Conservation (phyloP, 2,888 invertebrate species). For the Drosophila tanythrix region DNA sequence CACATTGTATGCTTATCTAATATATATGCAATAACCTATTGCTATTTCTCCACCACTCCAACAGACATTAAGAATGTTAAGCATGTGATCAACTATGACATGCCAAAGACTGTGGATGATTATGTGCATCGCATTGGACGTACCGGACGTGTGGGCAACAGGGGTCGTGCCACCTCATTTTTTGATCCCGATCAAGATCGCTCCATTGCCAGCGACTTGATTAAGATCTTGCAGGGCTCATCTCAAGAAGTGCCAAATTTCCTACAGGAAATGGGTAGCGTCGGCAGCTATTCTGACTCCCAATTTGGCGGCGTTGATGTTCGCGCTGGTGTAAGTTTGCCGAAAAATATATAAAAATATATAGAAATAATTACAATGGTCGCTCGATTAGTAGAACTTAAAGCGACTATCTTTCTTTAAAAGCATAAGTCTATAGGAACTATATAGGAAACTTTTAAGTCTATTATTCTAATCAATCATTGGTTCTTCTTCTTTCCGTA, state of each 20-base stretch:
- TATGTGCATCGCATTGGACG: slow-evolving; percentile 98
- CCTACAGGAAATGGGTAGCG: slow-evolving; percentile 86
- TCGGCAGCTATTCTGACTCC: slow-evolving; percentile 73
- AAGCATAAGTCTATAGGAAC: too few relatives aligned
- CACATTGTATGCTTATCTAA: neutral
- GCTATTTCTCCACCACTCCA: slow-evolving; percentile 36
- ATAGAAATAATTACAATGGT: neutral
- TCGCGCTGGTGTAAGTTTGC: slow-evolving; percentile 67
- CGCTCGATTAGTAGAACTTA: neutral
- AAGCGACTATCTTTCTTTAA: neutral
- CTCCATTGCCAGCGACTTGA: slow-evolving; percentile 88
- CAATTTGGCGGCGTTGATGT: slow-evolving; percentile 91
- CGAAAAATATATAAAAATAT: neutral
- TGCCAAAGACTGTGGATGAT: slow-evolving; percentile 95
- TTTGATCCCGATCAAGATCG: slow-evolving; percentile 89
- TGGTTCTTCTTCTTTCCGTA: neutral
- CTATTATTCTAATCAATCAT: neutral
- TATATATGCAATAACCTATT: neutral
- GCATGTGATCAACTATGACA: slow-evolving; percentile 96
- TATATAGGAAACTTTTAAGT: too few relatives aligned
- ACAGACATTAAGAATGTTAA: slow-evolving; percentile 93
- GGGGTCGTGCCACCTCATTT: slow-evolving; percentile 94
- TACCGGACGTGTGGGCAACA: slow-evolving; percentile 96
- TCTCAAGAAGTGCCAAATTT: slow-evolving; percentile 93
- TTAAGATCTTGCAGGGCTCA: slow-evolving; percentile 91